Percentiles rank a stretch among this genome's conserved stretches.
Evolutionary conservation across 2,888 invertebrate genomes (phyloP).

Genomic region (Drosophila mulleri): DNA sequence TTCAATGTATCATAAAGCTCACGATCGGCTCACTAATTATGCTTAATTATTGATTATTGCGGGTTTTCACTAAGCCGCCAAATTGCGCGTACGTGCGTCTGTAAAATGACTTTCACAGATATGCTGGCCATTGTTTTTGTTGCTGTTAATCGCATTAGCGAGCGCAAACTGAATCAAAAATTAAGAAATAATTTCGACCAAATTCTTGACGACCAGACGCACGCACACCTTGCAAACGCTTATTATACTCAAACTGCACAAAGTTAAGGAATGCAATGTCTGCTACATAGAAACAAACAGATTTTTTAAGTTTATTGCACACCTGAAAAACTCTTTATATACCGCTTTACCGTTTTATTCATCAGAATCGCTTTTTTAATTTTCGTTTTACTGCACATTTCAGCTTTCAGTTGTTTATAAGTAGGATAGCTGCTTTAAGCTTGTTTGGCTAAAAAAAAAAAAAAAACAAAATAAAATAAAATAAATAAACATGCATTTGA

Average conservation of each 20-base stretch:
- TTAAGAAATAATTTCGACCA: constrained; percentile 4
- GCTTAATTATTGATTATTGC: constrained; percentile 73
- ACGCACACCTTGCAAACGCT: neutral
- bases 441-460: too few relatives aligned
- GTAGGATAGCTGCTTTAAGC: too few relatives aligned
- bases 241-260: neutral
- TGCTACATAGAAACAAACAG: neutral
- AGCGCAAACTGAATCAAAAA: constrained; percentile 16
- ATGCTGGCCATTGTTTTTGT: neutral
- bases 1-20: constrained; percentile 63
- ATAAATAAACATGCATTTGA: neutral
- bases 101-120: constrained; percentile 64
- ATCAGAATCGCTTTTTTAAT: neutral
- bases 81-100: constrained; percentile 82
- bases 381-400: neutral
- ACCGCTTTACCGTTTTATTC: neutral
- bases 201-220: constrained; percentile 4
- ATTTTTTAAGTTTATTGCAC: neutral
- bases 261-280: neutral
- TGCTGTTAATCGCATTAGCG: constrained; percentile 14
- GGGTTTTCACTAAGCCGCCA: constrained; percentile 73
- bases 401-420: neutral
- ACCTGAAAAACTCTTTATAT: neutral
- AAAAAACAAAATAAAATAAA: too few relatives aligned
- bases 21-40: constrained; percentile 66